Base-by-base conservation (phyloP, 2,797 vertebrate species). In the Sebastiscus albofasciatus region DNA sequence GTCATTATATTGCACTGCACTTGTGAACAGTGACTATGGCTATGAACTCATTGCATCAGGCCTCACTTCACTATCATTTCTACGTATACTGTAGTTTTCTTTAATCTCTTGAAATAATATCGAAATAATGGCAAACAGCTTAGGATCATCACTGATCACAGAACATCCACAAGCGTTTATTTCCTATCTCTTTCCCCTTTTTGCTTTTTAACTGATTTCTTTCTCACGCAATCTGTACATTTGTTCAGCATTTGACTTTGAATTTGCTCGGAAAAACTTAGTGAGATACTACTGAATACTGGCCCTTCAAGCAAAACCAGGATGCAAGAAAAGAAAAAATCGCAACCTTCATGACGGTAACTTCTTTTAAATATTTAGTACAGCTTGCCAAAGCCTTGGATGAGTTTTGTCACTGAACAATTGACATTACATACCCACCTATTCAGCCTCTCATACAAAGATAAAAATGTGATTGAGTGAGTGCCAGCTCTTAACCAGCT, bases 381-480 rank as follows among this genome's bases (percentile, higher is more conserved):
- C 39, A 84, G 56, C 33, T 70, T 54, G 4, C 14, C 55, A 26
- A 77, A 84, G 77, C 54, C 72, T 87, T 79, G 70, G 33, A 69
- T 84, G 68, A 70, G 22, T 78, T 79, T 66, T 34, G 62, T 74
- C 24, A 81, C 62, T 77, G 33, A 49, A 68, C 52, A 34, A 73
- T 67, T 80, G 55, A 68, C 20, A 65, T 79, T 72, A 64, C 46
- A 58, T 72, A 33, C 8, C 16, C 22, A 71, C 7, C 65, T 73
- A 75, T 85, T 89, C 77, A 86, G 29, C 24, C 39, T 52, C 56
- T 72, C 60, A 72, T 60, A 70, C 67, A 88, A 82, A 89, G 26
- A 64, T 6, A 16, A 16, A 65, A 94, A 93, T 90, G 87, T 83
- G 91, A 95, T 95, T 95, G 92, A 95, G 92, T 94, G 92, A 83